These are phyloP conservation scores for Auanema sp. DNA, from an alignment of 2,888 invertebrate genomes.

Conservation along the genomic window DNA sequence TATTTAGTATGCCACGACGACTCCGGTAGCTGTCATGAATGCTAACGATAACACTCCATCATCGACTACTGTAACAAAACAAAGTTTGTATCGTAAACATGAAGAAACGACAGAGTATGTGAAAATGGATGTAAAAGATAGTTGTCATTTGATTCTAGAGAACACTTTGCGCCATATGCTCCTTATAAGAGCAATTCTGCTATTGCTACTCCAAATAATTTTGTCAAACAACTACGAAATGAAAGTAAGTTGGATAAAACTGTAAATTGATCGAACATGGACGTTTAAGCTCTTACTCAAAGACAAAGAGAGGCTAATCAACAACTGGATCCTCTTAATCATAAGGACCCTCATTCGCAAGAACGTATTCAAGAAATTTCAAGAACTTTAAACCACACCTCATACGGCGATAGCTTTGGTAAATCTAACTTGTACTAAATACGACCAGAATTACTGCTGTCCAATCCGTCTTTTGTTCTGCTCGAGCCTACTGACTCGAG, in stretches of 20 bases:
- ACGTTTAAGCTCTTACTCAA: slow-evolving; percentile 52
- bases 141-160: slow-evolving; percentile 28
- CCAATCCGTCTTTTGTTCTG: no score
- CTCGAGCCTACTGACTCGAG: no score
- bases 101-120: slow-evolving; percentile 32
- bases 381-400: no score
- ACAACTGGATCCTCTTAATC: slow-evolving; percentile 51
- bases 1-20: slow-evolving; percentile 57
- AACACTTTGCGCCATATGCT: slow-evolving; percentile 47
- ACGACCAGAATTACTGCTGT: no score
- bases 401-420: no score
- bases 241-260: slow-evolving; percentile 53
- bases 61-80: slow-evolving; percentile 43
- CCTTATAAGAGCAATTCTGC: slow-evolving; percentile 50
- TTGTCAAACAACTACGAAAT: slow-evolving; percentile 61
- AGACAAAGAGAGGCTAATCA: slow-evolving; percentile 60
- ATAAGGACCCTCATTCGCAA: slow-evolving; percentile 39
- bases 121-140: background rate
- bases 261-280: slow-evolving; percentile 46
- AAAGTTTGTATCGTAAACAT: slow-evolving; percentile 50
- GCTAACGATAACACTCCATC: slow-evolving; percentile 43
- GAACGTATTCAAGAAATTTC: slow-evolving; percentile 55
- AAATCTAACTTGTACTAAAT: no score
- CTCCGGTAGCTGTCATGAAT: slow-evolving; percentile 55
- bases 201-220: slow-evolving; percentile 52